Evolutionary conservation across 35 echinoderm and acorn worm species (phyloP).

Genomic region (Diadema setosum): DNA sequence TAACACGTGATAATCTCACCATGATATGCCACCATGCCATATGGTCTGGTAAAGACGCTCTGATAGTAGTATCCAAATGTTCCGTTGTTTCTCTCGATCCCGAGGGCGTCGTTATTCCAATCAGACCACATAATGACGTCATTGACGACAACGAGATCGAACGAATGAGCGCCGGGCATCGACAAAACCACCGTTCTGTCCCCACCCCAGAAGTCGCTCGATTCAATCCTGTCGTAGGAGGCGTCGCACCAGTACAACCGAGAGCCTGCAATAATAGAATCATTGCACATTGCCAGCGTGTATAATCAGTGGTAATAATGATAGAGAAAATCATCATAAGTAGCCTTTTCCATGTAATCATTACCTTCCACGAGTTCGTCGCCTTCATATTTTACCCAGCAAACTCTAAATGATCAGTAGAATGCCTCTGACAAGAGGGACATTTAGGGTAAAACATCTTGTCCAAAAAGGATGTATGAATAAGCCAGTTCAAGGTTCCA

Average conservation of each 20-base stretch:
- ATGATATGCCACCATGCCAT: not conserved
- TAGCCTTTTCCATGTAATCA: too few species aligned
- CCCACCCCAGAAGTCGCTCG: not conserved
- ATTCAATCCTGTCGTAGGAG: slow-evolving; percentile 18
- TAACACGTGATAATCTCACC: not conserved
- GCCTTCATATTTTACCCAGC: too few species aligned
- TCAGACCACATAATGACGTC: slow-evolving; percentile 14
- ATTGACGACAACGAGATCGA: not conserved
- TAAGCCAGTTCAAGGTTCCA: too few species aligned
- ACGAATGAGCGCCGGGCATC: not conserved
- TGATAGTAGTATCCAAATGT: not conserved
- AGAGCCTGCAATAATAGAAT: too few species aligned
- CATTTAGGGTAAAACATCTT: too few species aligned
- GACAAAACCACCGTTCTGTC: not conserved
- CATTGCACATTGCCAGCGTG: too few species aligned
- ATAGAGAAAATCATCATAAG: too few species aligned
- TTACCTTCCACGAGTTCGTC: too few species aligned
- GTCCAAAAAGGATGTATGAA: too few species aligned
- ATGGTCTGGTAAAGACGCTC: not conserved
- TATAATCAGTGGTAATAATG: too few species aligned
- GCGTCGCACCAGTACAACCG: slow-evolving; percentile 59
- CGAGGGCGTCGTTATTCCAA: not conserved
- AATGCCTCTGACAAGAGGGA: too few species aligned
- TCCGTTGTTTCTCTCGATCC: not conserved
- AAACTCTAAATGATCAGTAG: too few species aligned